These are phyloP conservation scores for Silurus asotus DNA, from an alignment of 2,113 vertebrate genomes.

Conservation along the genomic window DNA sequence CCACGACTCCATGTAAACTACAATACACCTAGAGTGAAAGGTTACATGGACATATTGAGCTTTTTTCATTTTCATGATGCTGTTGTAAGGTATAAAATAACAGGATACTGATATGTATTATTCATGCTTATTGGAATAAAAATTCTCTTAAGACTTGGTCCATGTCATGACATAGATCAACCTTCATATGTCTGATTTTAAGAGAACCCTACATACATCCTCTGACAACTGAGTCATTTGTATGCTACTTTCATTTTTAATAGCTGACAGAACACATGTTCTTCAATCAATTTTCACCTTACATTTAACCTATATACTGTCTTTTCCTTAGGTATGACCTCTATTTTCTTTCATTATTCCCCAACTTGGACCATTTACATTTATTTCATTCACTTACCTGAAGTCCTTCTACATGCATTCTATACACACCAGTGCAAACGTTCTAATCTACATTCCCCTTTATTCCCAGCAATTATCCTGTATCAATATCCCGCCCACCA, in stretches of 20 bases:
- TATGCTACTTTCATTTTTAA: constrained; percentile 9
- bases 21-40: constrained; percentile 34
- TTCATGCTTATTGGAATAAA: constrained; percentile 40
- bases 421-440: constrained; percentile 29
- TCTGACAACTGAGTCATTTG: constrained; percentile 12
- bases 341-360: constrained; percentile 9
- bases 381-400: constrained; percentile 15
- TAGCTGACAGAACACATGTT: not conserved
- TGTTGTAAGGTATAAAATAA: constrained; percentile 40
- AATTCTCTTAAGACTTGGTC: constrained; percentile 10
- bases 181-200: constrained; percentile 32
- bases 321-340: not conserved
- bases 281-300: constrained; percentile 18
- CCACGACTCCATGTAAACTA: constrained; percentile 46
- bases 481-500: constrained; percentile 52
- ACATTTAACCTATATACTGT: not conserved
- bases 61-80: constrained; percentile 38
- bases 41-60: constrained; percentile 7
- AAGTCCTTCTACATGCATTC: constrained; percentile 30
- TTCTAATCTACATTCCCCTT: constrained; percentile 27
- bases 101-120: constrained; percentile 42
- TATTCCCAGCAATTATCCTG: constrained; percentile 33
- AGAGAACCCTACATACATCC: constrained; percentile 31
- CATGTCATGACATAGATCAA: constrained; percentile 19
- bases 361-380: not conserved